Base-by-base conservation (phyloP, 2,113 vertebrate genomes). In the Colius striatus region DNA sequence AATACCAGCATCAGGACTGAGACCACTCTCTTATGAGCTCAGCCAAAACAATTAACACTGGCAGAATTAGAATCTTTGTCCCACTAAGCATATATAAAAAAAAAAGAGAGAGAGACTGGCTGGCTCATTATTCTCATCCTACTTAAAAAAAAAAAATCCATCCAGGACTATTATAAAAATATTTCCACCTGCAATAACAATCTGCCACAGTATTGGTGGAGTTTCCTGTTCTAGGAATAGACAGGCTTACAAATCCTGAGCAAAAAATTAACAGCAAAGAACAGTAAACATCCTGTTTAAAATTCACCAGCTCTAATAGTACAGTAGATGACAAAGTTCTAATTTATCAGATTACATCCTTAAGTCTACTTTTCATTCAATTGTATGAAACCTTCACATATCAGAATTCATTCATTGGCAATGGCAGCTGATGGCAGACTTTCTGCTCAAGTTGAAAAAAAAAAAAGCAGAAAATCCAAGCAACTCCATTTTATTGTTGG, bases 161-260 rank as follows among this genome's bases (percentile, higher is more conserved):
- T 60, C 61, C 88, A 86, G 61, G 51, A 68, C 75, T 74, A 50
- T 55, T 77, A 83, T 23, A 83, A 93, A 94, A 95, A 57, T 91
- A 94, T 75, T 96, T 93, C 93, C 94, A 95, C 83, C 95, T 96
- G 93, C 85, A 96, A 86, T 55, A 95, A 90, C 87, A 95, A 95
- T 96, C 88, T 88, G 76, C 85, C 79, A 86, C 32, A 62, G 78
- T 63, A 89, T 2, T 96, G 94, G 94, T 96, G 95, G 94, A 96
- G 95, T 90, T 96, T 94, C 94, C 94, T 94, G 94, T 96, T 95
- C 93, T 67, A 96, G 75, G 36, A 96, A 93, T 95, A 96, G 87
- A 57, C 47, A 92, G 60, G 12, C 51, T 91, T 2, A 0, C 84
- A 93, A 95, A 90, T 36, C 77, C 55, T 16, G 8, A 93, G 75